A percentile compares a stretch with the other conserved stretches of the same genome.
phyloP scores from a whole-genome alignment of 2,113 vertebrate genomes.

The Fulica atra region DNA sequence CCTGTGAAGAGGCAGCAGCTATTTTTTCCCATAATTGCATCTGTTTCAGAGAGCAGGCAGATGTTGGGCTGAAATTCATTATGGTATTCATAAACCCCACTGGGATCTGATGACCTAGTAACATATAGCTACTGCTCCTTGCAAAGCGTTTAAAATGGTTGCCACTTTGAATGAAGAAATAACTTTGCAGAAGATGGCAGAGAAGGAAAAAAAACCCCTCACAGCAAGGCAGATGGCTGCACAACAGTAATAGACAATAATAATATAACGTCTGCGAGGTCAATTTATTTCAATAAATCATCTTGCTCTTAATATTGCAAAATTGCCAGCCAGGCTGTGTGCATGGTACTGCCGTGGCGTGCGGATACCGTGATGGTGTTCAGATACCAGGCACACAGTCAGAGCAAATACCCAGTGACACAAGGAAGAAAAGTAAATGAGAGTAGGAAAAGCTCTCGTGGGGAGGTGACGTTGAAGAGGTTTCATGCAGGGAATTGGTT shows the following conservation, averaged over 20 bases:
- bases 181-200: not conserved
- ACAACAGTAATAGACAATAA: not conserved
- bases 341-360: not conserved
- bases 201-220: not conserved
- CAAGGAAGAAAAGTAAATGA: not conserved
- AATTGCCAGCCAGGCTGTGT: not conserved
- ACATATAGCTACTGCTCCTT: slow-evolving; percentile 44
- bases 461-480: not conserved
- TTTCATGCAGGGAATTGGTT: not conserved
- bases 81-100: slow-evolving; percentile 21
- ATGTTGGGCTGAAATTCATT: slow-evolving; percentile 66
- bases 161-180: slow-evolving; percentile 13
- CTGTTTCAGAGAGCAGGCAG: slow-evolving; percentile 59
- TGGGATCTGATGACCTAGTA: slow-evolving; percentile 59
- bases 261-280: not conserved
- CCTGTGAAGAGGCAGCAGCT: slow-evolving; percentile 32
- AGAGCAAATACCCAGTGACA: not conserved
- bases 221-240: not conserved
- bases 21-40: slow-evolving; percentile 44
- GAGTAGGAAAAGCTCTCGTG: not conserved
- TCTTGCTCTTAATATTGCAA: not conserved
- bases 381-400: not conserved
- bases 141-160: not conserved
- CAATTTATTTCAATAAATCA: not conserved
- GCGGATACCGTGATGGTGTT: not conserved